Percentiles rank a stretch among this genome's conserved stretches.
Conservation (phyloP, 2,113 vertebrate genomes). For the Brachyhypopomus occidentalis region DNA sequence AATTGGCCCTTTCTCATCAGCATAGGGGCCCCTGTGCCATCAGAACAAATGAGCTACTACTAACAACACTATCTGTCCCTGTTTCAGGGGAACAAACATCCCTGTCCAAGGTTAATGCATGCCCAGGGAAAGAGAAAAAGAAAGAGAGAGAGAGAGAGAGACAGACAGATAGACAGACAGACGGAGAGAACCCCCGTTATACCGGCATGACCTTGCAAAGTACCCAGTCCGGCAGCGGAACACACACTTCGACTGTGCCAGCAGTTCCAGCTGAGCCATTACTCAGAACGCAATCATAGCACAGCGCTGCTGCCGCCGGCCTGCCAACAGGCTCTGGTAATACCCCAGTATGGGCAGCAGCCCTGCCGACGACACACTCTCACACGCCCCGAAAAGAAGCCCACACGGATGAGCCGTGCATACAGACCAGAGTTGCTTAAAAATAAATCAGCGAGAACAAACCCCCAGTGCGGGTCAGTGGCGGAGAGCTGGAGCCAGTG, state of each 20-base stretch:
- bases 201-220: background rate
- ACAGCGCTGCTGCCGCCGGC: background rate
- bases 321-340: no score
- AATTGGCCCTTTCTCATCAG: background rate
- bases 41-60: constrained; percentile 14
- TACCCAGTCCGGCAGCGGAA: background rate
- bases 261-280: constrained; percentile 21
- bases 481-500: no score
- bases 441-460: no score
- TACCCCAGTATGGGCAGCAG: no score
- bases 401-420: background rate
- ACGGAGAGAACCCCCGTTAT: constrained; percentile 14
- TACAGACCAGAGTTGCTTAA: background rate
- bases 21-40: background rate
- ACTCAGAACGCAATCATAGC: constrained; percentile 2
- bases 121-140: background rate
- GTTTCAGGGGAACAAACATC: constrained; percentile 8
- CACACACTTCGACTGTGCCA: constrained; percentile 25
- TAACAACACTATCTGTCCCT: constrained; percentile 2
- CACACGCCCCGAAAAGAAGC: background rate
- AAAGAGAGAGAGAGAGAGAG: background rate
- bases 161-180: background rate
- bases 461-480: no score
- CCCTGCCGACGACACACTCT: background rate
- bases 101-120: constrained; percentile 17